phyloP scores from a whole-genome alignment of 92 coral and sea anemone species.

The Virgularia gustaviana region DNA sequence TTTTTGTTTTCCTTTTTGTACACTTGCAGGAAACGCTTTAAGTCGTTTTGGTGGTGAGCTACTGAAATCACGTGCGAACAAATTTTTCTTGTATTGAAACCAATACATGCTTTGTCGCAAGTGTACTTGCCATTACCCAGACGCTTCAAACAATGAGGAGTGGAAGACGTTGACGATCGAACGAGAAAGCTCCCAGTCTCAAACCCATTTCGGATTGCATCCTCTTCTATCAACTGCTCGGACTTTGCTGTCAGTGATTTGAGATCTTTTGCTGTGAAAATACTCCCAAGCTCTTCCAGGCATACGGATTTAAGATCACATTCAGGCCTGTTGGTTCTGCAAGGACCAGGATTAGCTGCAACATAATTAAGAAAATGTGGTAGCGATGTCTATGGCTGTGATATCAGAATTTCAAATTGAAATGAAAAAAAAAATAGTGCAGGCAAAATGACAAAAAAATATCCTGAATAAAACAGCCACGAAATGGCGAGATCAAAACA shows the following conservation, averaged over 20 bases:
- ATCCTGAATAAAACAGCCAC: no score
- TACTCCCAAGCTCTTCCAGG: slow-evolving; percentile 13
- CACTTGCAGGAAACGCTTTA: slow-evolving; percentile 18
- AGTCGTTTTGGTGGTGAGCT: slow-evolving; percentile 28
- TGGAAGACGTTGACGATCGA: slow-evolving; percentile 12
- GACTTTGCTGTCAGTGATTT: slow-evolving; percentile 26
- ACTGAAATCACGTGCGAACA: slow-evolving; percentile 50
- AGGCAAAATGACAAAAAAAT: no score
- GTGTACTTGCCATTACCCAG: slow-evolving; percentile 22
- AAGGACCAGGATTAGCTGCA: not conserved
- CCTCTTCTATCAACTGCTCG: slow-evolving; percentile 37
- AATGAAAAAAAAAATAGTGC: no score
- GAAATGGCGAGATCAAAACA: no score
- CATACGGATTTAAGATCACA: slow-evolving; percentile 3
- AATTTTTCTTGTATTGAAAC: slow-evolving; percentile 45
- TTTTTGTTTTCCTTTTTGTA: slow-evolving; percentile 18
- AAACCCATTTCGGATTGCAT: slow-evolving; percentile 36
- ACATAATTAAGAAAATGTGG: not conserved
- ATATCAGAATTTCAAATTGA: no score
- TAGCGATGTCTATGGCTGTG: not conserved
- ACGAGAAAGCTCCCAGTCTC: slow-evolving; percentile 42
- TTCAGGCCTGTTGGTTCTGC: not conserved
- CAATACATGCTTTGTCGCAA: slow-evolving; percentile 51
- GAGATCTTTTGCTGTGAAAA: slow-evolving; percentile 37
- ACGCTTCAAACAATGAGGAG: slow-evolving; percentile 39